phyloP scores from a whole-genome alignment of 2,797 vertebrate species.

The Ara ararauna region DNA sequence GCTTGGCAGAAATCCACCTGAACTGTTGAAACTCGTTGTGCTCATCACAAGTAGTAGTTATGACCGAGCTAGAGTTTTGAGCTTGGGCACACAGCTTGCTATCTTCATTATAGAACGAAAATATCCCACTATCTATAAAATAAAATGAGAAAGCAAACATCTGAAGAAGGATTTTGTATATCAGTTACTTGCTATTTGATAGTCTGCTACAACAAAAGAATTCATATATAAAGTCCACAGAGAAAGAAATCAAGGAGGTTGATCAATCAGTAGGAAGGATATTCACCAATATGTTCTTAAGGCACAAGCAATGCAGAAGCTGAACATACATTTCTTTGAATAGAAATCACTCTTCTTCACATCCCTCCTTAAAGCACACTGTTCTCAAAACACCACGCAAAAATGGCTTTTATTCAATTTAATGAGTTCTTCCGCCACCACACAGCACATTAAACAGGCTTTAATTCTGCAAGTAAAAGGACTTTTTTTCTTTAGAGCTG shows the following conservation, averaged over 20 bases:
- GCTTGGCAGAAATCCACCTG: constrained; percentile 86
- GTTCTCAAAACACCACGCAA: background rate
- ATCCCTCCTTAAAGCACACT: background rate
- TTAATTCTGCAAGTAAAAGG: background rate
- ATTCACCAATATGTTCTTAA: background rate
- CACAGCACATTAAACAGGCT: background rate
- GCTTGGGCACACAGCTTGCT: constrained; percentile 87
- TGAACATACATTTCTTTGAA: background rate
- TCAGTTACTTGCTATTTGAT: background rate
- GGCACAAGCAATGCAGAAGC: background rate
- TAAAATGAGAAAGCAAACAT: background rate
- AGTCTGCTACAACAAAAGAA: background rate
- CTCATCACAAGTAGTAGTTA: constrained; percentile 78
- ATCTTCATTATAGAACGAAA: constrained; percentile 90
- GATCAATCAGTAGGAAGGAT: background rate
- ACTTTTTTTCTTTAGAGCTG: background rate
- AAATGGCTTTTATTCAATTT: background rate
- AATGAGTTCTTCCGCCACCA: background rate
- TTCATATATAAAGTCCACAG: background rate
- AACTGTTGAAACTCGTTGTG: constrained; percentile 84
- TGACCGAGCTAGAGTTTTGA: constrained; percentile 72
- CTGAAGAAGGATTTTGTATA: background rate
- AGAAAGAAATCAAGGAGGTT: background rate
- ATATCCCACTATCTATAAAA: constrained; percentile 80
- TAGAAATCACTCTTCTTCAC: background rate